phyloP scores from a whole-genome alignment of 2,888 invertebrate species.

The Machimus rusticus region DNA sequence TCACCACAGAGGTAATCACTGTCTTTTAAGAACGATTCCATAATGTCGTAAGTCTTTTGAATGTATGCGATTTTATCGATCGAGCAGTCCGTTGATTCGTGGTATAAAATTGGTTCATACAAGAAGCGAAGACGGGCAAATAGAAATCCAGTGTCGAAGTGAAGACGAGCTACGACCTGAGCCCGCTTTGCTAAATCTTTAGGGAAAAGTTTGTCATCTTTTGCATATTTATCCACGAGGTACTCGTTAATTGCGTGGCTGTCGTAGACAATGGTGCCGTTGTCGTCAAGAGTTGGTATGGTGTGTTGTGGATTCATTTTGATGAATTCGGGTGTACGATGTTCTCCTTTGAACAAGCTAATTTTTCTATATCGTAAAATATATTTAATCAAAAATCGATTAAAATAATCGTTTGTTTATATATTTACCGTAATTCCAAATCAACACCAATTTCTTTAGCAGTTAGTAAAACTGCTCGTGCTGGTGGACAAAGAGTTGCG shows the following conservation, averaged over 20 bases:
- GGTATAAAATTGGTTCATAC: constrained; percentile 16
- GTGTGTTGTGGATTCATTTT: constrained; percentile 69
- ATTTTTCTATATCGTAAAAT: constrained; percentile 52
- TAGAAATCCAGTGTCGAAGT: constrained; percentile 58
- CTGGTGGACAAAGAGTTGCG: constrained; percentile 61
- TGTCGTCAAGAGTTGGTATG: constrained; percentile 59
- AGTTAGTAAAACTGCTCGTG: constrained; percentile 61
- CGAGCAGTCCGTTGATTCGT: constrained; percentile 13
- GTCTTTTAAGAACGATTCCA: constrained; percentile 54
- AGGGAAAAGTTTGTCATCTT: constrained; percentile 67
- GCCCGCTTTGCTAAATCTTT: constrained; percentile 65
- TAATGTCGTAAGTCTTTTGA: constrained; percentile 54
- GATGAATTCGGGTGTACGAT: constrained; percentile 57
- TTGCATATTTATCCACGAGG: constrained; percentile 66
- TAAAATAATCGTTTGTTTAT: neutral
- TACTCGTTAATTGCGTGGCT: constrained; percentile 67
- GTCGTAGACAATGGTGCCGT: constrained; percentile 56
- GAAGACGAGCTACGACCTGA: constrained; percentile 60
- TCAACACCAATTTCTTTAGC: constrained; percentile 60
- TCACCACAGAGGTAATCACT: constrained; percentile 53
- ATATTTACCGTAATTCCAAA: constrained; percentile 52
- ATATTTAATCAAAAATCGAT: neutral
- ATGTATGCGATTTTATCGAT: constrained; percentile 52
- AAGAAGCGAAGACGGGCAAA: constrained; percentile 54
- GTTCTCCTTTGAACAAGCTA: constrained; percentile 57